A percentile compares a stretch with the other conserved stretches of the same genome.
phyloP scores from a whole-genome alignment of 2,888 invertebrate species.

The Agriotes lineatus region DNA sequence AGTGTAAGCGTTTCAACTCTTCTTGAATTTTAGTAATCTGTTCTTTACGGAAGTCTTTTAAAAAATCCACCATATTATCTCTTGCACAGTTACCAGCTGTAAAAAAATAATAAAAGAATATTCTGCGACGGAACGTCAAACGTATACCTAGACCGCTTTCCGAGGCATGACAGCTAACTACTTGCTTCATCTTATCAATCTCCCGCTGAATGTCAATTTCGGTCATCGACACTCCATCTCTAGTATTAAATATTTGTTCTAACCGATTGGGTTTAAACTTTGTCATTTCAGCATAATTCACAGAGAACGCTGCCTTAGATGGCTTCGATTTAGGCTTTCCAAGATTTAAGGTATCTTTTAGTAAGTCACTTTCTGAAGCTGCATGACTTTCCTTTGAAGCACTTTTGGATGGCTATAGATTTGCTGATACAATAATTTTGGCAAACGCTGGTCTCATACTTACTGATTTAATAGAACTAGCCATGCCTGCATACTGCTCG shows the following conservation, averaged over 20 bases:
- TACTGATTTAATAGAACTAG: constrained; percentile 39
- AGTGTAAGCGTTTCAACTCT: constrained; percentile 58
- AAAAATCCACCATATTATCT: constrained; percentile 55
- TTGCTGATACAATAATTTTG: too few relatives aligned
- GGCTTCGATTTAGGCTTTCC: too few relatives aligned
- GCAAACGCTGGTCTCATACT: too few relatives aligned
- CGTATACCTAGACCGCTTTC: too few relatives aligned
- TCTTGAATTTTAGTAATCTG: constrained; percentile 60
- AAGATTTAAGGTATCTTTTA: too few relatives aligned
- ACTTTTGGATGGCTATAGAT: too few relatives aligned
- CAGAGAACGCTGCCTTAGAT: too few relatives aligned
- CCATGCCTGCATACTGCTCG: constrained; percentile 61
- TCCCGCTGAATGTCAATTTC: background rate
- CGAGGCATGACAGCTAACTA: too few relatives aligned
- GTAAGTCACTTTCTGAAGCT: too few relatives aligned
- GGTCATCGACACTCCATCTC: background rate
- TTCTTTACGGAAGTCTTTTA: constrained; percentile 58
- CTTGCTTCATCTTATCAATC: background rate
- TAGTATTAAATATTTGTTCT: background rate
- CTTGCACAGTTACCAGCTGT: background rate
- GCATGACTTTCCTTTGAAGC: too few relatives aligned
- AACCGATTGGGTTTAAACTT: constrained; percentile 22
- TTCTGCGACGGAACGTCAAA: background rate
- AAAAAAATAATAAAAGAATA: background rate
- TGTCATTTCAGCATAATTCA: constrained; percentile 60